Base-by-base conservation (phyloP, 2,797 vertebrate species). In the Sciurus carolinensis region DNA sequence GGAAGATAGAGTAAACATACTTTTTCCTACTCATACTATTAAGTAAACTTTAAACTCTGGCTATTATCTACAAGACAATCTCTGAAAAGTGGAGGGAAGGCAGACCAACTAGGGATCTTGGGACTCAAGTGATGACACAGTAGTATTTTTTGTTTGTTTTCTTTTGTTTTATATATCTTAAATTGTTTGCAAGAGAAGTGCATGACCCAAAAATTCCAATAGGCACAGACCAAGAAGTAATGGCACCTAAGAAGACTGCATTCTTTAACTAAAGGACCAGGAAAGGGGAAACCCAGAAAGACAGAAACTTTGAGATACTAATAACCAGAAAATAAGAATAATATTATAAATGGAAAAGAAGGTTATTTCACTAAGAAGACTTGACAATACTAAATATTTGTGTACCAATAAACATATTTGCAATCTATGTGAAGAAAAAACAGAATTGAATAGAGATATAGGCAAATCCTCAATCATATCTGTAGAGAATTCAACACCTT, bases 1-100 rank as follows among this genome's bases (percentile, higher is more conserved):
- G 64, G n/a, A 95, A 90, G 50, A 88, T 3, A 20, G 17, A 90
- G 17, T 50, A 93, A 12, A 33, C 30, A 50, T 77, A 69, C 8
- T 76, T 94, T 86, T 71, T 24, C 64, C 13, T 79, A 67, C 17
- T 77, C 50, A 24, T 84, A 33, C 59, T 50, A 52, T n/a, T 93
- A 91, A 91, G 30, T 57, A 42, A 89, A 94, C 33, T 77, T 86
- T 81, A 92, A 92, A 91, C 36, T 50, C 42, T 54, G 26, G 14
- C 33, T 52, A 59, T 39, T 59, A 54, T 47, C 50, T 81, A 24
- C 30, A 72, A 92, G 87, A 85, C 52, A 83, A 94, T 82, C 1
- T 59, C n/a, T 90, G 44, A 90, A 93, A 59, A 26, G 22, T 73
- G 17, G 30, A 69, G 33, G 82, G 54, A 73, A 57, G 11, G 28